phyloP scores from a whole-genome alignment of 1,140 invertebrate genomes.

The Pemphigus obesinymphae region DNA sequence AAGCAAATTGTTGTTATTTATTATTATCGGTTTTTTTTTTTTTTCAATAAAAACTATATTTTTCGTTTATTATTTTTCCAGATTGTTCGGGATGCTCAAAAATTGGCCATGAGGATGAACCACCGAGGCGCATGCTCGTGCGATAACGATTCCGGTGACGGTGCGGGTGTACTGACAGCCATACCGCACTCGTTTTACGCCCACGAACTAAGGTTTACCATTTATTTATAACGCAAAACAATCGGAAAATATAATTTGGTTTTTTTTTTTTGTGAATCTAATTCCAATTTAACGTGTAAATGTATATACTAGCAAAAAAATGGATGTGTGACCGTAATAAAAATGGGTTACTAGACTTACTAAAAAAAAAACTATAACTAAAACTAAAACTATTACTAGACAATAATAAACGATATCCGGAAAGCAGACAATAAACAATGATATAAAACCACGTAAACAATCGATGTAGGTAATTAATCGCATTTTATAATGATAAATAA shows the following conservation, averaged over 20 bases:
- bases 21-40: background rate
- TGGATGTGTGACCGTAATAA: background rate
- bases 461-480: too few relatives aligned
- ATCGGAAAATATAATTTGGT: background rate
- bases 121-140: constrained; percentile 97
- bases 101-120: constrained; percentile 91
- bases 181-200: constrained; percentile 93
- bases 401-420: too few relatives aligned
- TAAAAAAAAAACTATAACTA: background rate
- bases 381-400: too few relatives aligned
- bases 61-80: constrained; percentile 53
- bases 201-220: constrained; percentile 65
- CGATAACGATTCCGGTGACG: constrained; percentile 98
- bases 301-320: too few relatives aligned
- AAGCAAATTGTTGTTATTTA: background rate
- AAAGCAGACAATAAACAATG: too few relatives aligned
- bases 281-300: background rate
- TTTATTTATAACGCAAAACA: constrained; percentile 45
- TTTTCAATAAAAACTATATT: background rate
- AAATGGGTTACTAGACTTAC: background rate
- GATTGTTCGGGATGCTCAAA: constrained; percentile 92
- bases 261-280: background rate
- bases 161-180: constrained; percentile 90
- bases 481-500: too few relatives aligned
- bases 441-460: too few relatives aligned